These are phyloP conservation scores for Setipinna tenuifilis DNA, from an alignment of 2,797 vertebrate genomes.

Conservation along the genomic window DNA sequence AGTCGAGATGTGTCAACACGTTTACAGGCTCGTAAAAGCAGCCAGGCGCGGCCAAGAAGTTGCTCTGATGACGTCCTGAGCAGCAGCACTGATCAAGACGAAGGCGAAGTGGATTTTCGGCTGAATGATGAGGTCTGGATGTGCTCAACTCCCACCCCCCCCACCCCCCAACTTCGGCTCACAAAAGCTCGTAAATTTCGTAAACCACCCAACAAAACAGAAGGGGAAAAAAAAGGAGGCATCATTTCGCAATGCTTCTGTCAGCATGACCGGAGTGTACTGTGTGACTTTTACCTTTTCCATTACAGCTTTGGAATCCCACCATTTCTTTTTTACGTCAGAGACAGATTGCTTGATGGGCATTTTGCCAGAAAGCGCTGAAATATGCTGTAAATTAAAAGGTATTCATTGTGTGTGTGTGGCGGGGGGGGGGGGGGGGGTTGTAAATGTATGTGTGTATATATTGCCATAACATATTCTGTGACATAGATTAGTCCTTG, in stretches of 20 bases:
- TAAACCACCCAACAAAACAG: neutral
- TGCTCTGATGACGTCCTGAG: slow-evolving; percentile 3
- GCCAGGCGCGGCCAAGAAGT: neutral
- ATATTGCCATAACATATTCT: no score
- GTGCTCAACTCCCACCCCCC: neutral
- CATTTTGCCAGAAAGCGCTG: no score
- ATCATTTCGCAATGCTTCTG: neutral
- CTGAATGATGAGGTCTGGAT: slow-evolving; percentile 13
- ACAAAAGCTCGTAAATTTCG: slow-evolving; percentile 12
- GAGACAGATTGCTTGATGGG: no score
- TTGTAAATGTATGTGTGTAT: no score
- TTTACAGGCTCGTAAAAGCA: neutral
- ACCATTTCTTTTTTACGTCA: neutral
- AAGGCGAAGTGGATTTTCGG: neutral
- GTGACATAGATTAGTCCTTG: no score
- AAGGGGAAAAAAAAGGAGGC: neutral
- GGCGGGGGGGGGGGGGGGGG: no score
- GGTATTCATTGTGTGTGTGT: no score
- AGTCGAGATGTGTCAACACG: neutral
- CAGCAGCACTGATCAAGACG: neutral
- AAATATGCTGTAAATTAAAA: no score
- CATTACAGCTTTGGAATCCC: neutral
- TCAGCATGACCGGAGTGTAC: slow-evolving; percentile 1
- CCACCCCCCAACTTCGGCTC: neutral
- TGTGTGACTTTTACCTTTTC: neutral